Evolutionary conservation across 2,113 vertebrate genomes (phyloP), one percentile per base, ranked within the genome.

Genomic region (Trachemys scripta): DNA sequence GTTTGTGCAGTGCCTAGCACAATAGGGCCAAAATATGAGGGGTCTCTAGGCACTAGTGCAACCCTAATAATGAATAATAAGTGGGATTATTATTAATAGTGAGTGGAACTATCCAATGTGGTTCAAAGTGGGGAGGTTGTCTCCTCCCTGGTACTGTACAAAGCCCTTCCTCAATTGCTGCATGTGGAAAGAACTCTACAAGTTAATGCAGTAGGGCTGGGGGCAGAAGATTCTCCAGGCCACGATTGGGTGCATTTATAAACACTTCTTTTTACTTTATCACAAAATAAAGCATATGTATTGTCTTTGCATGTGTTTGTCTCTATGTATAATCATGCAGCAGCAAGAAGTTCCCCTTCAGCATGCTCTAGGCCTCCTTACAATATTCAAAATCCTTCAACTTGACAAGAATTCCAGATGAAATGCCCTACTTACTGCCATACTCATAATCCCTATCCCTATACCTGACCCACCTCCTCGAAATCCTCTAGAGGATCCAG

Each of bases 391-490:
- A 49, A 62, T 76, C 96, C 38, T 19, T 90, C 47, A 93, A 45
- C 47, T 47, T 87, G 62, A n/a, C 25, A 51, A 13, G 56, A 19
- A 82, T 69, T 17, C 1, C 2, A 62, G 8, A 29, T 78, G 84
- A 85, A 89, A 49, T 6, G 16, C 5, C 2, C 6, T 69, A n/a
- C n/a, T 14, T n/a, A 69, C 31, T n/a, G 31, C 16, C 16, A 35
- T 69, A 69, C 31, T 69, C 31, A 90, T 59, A 8, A 89, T 25
- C 42, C 8, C 1, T 0, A 0, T 14, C 6, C 11, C 81, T 84
- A 13, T 78, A 5, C 0, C 3, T 2, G 69, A 19, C 9, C 80
- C 0, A 14, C 0, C 3, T 24, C 3, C 47, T 72, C 3, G 82
- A 53, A 10, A 57, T 45, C 84, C n/a, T n/a, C 76, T 6, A 57